These are phyloP conservation scores for Chymomyza fuscimana DNA, from an alignment of 2,888 invertebrate species.

Conservation along the genomic window DNA sequence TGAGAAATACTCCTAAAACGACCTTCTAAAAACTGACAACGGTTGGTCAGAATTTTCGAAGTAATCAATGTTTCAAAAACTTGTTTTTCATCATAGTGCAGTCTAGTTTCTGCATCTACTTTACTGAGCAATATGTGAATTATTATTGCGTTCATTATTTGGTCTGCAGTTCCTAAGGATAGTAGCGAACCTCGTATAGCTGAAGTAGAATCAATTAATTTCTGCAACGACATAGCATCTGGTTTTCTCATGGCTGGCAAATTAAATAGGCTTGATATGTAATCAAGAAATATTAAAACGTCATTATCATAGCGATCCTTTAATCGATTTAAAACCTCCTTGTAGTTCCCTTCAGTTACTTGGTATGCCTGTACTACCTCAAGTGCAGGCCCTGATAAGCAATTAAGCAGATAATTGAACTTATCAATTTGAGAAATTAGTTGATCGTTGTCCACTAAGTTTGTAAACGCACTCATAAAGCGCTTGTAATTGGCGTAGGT, in stretches of 20 bases:
- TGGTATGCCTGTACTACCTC: no score
- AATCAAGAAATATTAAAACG: not conserved
- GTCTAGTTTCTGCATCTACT: not conserved
- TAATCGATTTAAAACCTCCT: not conserved
- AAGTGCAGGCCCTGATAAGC: slow-evolving; percentile 11
- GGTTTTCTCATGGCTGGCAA: not conserved
- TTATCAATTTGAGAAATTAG: no score
- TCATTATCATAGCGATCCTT: not conserved
- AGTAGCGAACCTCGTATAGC: not conserved
- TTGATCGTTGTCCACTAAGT: no score
- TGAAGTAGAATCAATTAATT: not conserved
- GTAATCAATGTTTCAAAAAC: no score
- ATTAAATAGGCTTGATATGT: not conserved
- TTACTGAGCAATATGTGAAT: not conserved
- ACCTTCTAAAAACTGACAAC: not conserved
- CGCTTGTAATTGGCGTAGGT: no score
- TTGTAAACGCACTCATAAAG: no score
- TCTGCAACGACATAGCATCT: not conserved
- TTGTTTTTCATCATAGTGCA: not conserved
- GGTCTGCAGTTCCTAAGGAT: not conserved
- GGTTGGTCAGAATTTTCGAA: not conserved
- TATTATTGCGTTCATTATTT: not conserved
- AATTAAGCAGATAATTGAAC: not conserved
- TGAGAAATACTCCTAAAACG: no score
- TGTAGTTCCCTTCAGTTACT: not conserved